phyloP scores from a whole-genome alignment of 1,140 invertebrate species.

The Diachasma alloeum region DNA sequence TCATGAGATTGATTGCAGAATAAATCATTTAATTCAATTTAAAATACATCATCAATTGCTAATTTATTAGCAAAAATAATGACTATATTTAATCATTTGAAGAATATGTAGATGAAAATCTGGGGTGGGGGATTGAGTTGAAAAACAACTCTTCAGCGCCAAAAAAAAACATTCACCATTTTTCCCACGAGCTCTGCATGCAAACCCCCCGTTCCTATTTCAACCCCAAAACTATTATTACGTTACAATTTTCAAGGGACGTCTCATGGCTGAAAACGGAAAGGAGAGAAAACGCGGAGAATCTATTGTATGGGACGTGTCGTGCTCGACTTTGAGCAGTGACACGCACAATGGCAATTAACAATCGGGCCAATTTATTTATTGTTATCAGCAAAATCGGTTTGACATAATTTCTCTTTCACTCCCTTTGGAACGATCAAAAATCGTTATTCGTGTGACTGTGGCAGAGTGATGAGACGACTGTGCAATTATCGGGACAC shows the following conservation, averaged over 20 bases:
- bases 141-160: not conserved
- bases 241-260: not conserved
- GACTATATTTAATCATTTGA: too few relatives aligned
- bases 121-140: not conserved
- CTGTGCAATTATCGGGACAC: conserved; percentile 31
- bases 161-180: not conserved
- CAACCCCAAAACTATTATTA: not conserved
- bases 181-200: not conserved
- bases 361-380: conserved; percentile 59
- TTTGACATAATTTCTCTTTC: conserved; percentile 16
- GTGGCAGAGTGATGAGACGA: conserved; percentile 14
- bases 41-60: too few relatives aligned
- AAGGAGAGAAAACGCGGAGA: not conserved
- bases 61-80: too few relatives aligned
- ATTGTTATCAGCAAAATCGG: conserved; percentile 43
- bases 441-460: conserved; percentile 30
- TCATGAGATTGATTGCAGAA: too few relatives aligned
- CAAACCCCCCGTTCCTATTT: not conserved
- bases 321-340: conserved; percentile 17
- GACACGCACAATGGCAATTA: conserved; percentile 66
- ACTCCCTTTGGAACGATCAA: conserved; percentile 19
- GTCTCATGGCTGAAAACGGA: not conserved
- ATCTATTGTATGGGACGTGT: not conserved
- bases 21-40: too few relatives aligned
- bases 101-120: too few relatives aligned